Evolutionary conservation across 2,797 vertebrate genomes (phyloP), one percentile per base, ranked within the genome.

Genomic region (Oreortyx pictus): DNA sequence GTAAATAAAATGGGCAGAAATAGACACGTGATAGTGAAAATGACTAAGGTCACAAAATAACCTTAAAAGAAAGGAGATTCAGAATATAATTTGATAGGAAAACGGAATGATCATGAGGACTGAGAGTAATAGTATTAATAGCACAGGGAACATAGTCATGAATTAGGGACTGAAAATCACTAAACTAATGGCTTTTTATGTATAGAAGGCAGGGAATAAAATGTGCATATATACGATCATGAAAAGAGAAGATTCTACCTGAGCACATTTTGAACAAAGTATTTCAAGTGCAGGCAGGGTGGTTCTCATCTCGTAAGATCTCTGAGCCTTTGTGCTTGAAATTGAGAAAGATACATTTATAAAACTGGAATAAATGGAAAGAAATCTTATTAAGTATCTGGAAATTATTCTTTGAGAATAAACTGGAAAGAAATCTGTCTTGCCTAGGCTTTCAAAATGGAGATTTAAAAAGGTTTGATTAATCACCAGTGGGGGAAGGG

Each of bases 1-100:
- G 71, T 89, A 82, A 94, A 94, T 88, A 88, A 93, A 91, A 57
- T n/a, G 2, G 31, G 14, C 11, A 67, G 60, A 82, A 67, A 6
- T 37, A 94, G 83, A 76, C 7, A 52, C 1, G 3, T 19, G 22
- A 5, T 64, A 64, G 27, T 74, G 70, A 74, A 86, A 94, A 91
- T 76, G 5, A 67, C 35, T 60, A 37, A 77, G 27, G 52, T 86
- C 60, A 57, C 33, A 57, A 80, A 82, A 62, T 35, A 70, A 66
- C 24, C 29, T 83, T 43, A n/a, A 50, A 9, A 66, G 68, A 62
- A 79, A 60, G 7, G 16, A 86, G 11, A 29, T 84, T 52, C 20
- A 76, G 14, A 66, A 33, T 70, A 76, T 50, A 59, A 73, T 72
- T 84, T 60, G 18, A 15, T 70, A 66, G 31, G 35, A 66, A 79